phyloP scores from a whole-genome alignment of 2,113 vertebrate species.

The Zapornia atra region DNA sequence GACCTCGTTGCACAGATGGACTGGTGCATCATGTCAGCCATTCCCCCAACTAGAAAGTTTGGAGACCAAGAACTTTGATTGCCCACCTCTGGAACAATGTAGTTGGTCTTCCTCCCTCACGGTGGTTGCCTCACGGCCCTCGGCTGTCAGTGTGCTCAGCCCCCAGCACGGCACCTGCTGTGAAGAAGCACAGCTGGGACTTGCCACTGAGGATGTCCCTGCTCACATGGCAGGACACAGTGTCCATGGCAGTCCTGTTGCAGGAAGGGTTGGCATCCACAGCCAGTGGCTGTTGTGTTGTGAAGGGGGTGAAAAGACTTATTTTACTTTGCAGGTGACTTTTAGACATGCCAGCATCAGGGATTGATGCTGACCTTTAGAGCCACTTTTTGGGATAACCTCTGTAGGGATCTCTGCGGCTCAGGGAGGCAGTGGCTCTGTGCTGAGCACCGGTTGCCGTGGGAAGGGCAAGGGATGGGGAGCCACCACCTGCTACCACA shows the following conservation, averaged over 20 bases:
- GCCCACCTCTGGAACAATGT: not conserved
- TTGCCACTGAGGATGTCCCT: not conserved
- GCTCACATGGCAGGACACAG: not conserved
- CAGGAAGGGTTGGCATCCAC: not conserved
- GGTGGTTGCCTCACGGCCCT: not conserved
- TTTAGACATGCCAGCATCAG: not conserved
- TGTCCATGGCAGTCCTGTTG: not conserved
- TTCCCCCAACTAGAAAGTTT: not conserved
- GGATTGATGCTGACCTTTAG: not conserved
- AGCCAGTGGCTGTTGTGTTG: not conserved
- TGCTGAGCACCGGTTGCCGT: rapidly evolving
- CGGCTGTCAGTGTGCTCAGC: rapidly evolving
- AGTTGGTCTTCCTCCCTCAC: not conserved
- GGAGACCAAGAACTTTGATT: not conserved
- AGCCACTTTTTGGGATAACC: not conserved
- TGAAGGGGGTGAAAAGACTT: not conserved
- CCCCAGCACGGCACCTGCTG: not conserved
- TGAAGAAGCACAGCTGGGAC: not conserved
- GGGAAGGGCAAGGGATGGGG: not conserved
- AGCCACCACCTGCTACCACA: not conserved
- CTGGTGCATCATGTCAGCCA: not conserved
- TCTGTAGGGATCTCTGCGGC: not conserved
- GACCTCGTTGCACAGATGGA: not conserved
- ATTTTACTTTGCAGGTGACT: not conserved
- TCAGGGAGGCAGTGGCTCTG: not conserved